phyloP scores from a whole-genome alignment of 2,797 vertebrate species.

The Anas georgica region DNA sequence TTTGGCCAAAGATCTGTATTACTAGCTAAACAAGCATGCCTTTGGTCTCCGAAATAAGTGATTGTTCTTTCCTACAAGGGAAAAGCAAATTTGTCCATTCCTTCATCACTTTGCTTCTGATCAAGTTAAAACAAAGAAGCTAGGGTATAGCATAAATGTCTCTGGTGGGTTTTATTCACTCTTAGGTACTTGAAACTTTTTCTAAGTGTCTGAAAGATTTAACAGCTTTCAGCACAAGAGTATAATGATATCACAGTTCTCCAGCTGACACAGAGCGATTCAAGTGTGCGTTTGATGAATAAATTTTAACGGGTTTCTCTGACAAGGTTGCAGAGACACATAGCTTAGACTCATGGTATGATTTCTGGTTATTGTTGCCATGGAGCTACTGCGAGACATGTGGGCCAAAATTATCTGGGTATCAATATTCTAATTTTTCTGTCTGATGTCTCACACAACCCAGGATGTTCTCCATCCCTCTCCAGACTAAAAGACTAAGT shows the following conservation, averaged over 20 bases:
- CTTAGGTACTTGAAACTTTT: not conserved
- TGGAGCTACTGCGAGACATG: not conserved
- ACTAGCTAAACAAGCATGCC: not conserved
- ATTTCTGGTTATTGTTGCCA: not conserved
- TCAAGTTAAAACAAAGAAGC: not conserved
- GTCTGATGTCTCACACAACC: not conserved
- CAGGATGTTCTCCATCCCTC: not conserved
- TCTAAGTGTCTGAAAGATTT: not conserved
- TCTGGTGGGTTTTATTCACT: not conserved
- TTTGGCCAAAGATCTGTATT: not conserved
- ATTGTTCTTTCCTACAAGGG: constrained; percentile 16
- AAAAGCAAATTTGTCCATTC: constrained; percentile 9
- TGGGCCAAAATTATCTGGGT: not conserved
- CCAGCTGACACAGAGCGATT: not conserved
- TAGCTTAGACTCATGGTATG: not conserved
- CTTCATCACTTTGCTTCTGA: not conserved
- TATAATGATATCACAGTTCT: not conserved
- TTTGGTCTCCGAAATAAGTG: constrained; percentile 1
- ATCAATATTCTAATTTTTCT: not conserved
- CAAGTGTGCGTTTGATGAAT: not conserved
- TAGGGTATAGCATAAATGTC: not conserved
- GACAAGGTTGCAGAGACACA: not conserved
- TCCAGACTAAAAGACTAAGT: not conserved
- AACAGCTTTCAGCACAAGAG: not conserved
- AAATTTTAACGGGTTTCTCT: not conserved